Percentiles rank a stretch among this genome's conserved stretches.
Evolutionary conservation across 1,140 invertebrate species (phyloP).

Genomic region (Spodoptera frugiperda): DNA sequence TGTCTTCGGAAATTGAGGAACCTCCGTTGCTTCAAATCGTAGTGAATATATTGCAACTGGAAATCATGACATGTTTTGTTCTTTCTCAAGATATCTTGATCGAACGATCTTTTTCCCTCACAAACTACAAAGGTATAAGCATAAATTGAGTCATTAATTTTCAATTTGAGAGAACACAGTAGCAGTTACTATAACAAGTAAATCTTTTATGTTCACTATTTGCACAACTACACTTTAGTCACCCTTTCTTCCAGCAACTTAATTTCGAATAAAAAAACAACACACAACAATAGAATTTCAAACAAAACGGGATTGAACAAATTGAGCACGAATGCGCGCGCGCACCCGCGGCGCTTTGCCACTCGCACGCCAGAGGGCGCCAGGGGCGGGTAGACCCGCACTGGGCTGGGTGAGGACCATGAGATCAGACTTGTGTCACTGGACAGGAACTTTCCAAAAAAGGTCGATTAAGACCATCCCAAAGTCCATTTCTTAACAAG

Average conservation of each 20-base stretch:
- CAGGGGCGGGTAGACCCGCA: conserved; percentile 11
- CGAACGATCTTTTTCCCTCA: not conserved
- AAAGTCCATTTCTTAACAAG: too few species aligned
- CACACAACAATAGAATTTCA: conserved; percentile 42
- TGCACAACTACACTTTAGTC: conserved; percentile 18
- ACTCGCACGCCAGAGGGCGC: conserved; percentile 46
- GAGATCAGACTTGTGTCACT: not conserved
- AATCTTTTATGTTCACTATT: conserved; percentile 21
- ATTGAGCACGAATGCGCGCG: conserved; percentile 39
- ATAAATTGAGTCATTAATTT: not conserved
- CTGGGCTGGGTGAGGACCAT: not conserved
- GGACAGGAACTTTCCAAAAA: not conserved
- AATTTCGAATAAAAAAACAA: conserved; percentile 45
- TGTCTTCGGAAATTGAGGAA: not conserved
- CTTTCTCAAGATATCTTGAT: not conserved
- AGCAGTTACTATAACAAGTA: conserved; percentile 5
- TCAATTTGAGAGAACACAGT: not conserved
- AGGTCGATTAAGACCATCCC: not conserved
- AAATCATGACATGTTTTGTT: too few species aligned
- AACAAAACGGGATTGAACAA: conserved; percentile 43
- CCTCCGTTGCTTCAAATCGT: not conserved
- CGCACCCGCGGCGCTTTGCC: conserved; percentile 32
- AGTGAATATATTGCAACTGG: too few species aligned
- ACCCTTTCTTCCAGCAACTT: conserved; percentile 33
- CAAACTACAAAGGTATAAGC: too few species aligned